Evolutionary conservation across 2,797 vertebrate genomes (phyloP).

Genomic region (Hydrophis major): DNA sequence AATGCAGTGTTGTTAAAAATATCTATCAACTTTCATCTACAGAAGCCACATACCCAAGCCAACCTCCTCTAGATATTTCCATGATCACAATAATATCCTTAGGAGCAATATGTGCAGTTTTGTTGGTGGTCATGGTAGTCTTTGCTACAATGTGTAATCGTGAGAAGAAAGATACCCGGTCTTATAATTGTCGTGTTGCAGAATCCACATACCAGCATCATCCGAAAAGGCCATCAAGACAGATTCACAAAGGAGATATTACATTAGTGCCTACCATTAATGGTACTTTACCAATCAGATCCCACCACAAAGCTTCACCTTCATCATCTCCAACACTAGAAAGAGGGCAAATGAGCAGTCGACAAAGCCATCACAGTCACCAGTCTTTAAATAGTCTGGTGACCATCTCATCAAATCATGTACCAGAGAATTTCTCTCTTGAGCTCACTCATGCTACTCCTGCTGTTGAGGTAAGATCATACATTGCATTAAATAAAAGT

Average conservation of each 20-base stretch:
- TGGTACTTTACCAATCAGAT: slow-evolving; percentile 88
- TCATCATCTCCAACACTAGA: slow-evolving; percentile 89
- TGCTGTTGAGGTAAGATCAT: slow-evolving; percentile 90
- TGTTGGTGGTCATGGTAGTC: slow-evolving; percentile 92
- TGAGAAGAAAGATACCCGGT: slow-evolving; percentile 92
- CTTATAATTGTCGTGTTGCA: slow-evolving; percentile 93
- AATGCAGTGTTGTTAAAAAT: slow-evolving; percentile 80
- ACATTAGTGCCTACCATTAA: slow-evolving; percentile 91
- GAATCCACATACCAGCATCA: slow-evolving; percentile 96
- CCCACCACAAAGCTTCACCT: slow-evolving; percentile 86
- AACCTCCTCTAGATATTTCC: slow-evolving; percentile 83
- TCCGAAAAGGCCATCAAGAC: slow-evolving; percentile 91
- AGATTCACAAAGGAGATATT: slow-evolving; percentile 98
- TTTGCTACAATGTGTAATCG: slow-evolving; percentile 91
- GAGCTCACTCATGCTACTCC: slow-evolving; percentile 93
- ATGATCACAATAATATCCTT: slow-evolving; percentile 95
- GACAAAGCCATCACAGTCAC: slow-evolving; percentile 93
- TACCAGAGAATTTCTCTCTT: slow-evolving; percentile 89
- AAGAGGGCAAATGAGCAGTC: slow-evolving; percentile 85
- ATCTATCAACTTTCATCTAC: slow-evolving; percentile 79
- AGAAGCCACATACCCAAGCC: slow-evolving; percentile 74
- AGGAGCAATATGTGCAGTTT: slow-evolving; percentile 85
- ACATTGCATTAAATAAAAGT: not conserved
- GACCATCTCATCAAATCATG: slow-evolving; percentile 95
- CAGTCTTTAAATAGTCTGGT: slow-evolving; percentile 97